These are phyloP conservation scores for Latrodectus elegans DNA, from an alignment of 2,888 invertebrate species.

Conservation along the genomic window DNA sequence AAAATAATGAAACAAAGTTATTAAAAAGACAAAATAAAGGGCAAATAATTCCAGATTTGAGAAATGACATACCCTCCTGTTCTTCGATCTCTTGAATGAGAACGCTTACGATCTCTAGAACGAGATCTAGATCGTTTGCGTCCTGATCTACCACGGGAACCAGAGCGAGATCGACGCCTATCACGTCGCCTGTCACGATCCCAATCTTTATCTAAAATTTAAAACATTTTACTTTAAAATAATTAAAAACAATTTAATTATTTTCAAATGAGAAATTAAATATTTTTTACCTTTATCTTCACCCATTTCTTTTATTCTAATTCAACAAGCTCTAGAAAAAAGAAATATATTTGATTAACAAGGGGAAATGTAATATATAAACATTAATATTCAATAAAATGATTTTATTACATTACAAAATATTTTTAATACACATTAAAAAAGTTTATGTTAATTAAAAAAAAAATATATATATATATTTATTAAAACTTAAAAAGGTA, in stretches of 20 bases:
- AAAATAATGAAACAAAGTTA: no score
- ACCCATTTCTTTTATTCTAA: slow-evolving; percentile 18
- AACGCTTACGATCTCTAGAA: slow-evolving; percentile 56
- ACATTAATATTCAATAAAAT: no score
- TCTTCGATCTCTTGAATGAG: slow-evolving; percentile 51
- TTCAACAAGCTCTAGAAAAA: not conserved
- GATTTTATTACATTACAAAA: no score
- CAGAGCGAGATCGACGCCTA: slow-evolving; percentile 73
- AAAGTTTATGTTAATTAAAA: no score
- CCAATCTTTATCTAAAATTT: slow-evolving; percentile 60
- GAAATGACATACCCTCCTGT: not conserved
- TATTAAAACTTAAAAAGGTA: no score
- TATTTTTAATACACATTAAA: no score
- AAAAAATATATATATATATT: no score
- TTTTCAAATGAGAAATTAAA: not conserved
- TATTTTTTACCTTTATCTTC: slow-evolving; percentile 51
- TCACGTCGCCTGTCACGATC: slow-evolving; percentile 45
- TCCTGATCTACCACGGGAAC: slow-evolving; percentile 74
- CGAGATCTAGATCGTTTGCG: slow-evolving; percentile 71
- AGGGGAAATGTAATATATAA: no score
- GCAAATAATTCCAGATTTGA: no score
- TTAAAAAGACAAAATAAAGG: no score
- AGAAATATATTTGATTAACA: not conserved
- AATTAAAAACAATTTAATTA: not conserved
- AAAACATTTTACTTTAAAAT: not conserved